Evolutionary conservation across 2,888 invertebrate genomes (phyloP), one percentile per base, ranked within the genome.

Genomic region (Cryptus viduatorius): DNA sequence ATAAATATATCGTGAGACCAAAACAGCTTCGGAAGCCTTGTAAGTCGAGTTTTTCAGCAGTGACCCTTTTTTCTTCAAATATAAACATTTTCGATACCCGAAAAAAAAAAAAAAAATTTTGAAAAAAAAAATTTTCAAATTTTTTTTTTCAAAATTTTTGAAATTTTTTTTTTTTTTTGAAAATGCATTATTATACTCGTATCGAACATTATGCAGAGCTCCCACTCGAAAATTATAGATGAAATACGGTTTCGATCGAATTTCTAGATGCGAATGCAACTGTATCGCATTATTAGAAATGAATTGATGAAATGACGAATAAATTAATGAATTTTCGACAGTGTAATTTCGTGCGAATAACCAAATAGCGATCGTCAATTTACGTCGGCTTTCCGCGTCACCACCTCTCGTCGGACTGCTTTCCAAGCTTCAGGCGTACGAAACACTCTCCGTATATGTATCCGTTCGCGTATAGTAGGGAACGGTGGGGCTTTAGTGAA

Each of bases 331-430:
- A n/a, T 24, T 61, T 46, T 46, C 46, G 46, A 48, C 42, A 46
- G 44, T 46, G 24, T 29, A 61, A 61, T 73, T 73, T 73, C 46
- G 61, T 46, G 46, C 46, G 29, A 73, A 61, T 37, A 44, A 16
- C 29, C 8, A 37, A 37, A 37, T 37, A 37, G 37, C 37, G 1
- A 24, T 56, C 24, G 56, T 56, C 10, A 56, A 56, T 56, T 56
- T 24, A 24, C 4, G 24, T 14, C 16, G n/a, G 7, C 59, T 61
- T 61, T 69, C 56, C 24, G 1, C 24, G 19, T 16, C 48, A 10
- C 46, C 31, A 46, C n/a, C 16, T n/a, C 31, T 16, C 8, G 1
- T 31, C 53, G 50, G 37, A 37, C n/a, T 3, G 1, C 72, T 73
- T 46, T 59, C 29, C 19, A 44, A n/a, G 37, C 31, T 16, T 29